Evolutionary conservation across 1,140 invertebrate species (phyloP).

Genomic region (Cotesia vestalis): DNA sequence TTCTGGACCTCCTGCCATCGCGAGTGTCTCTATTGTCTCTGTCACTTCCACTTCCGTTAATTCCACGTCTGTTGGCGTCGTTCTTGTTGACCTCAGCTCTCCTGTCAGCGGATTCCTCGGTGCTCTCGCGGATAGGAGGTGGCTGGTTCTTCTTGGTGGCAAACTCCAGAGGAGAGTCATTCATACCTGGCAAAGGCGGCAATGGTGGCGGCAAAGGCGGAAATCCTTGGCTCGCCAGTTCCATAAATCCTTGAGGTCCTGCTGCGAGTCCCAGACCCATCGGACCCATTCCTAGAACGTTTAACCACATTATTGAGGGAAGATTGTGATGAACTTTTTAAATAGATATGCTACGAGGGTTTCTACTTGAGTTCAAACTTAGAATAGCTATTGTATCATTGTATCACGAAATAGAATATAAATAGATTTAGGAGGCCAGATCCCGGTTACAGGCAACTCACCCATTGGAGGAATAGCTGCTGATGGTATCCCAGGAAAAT

Average conservation of each 20-base stretch:
- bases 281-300: constrained; percentile 57
- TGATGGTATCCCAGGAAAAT: constrained; percentile 62
- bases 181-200: constrained; percentile 68
- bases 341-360: not conserved
- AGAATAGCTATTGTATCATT: constrained; percentile 19
- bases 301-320: not conserved
- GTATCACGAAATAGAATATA: not conserved
- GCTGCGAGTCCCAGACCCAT: constrained; percentile 63
- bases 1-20: constrained; percentile 55
- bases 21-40: constrained; percentile 54
- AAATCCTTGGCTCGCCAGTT: constrained; percentile 63
- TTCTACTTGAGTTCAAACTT: constrained; percentile 13
- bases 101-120: constrained; percentile 60
- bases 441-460: constrained; percentile 39
- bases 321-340: not conserved
- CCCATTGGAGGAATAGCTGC: constrained; percentile 61
- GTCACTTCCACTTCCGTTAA: constrained; percentile 44
- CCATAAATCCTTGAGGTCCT: constrained; percentile 63
- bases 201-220: constrained; percentile 59
- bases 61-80: constrained; percentile 49
- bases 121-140: constrained; percentile 63
- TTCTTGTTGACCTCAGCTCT: constrained; percentile 60
- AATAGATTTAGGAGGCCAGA: constrained; percentile 4
- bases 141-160: constrained; percentile 74
- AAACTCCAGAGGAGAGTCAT: constrained; percentile 75